Evolutionary conservation across 2,113 vertebrate species (phyloP).

Genomic region (Progne subis): DNA sequence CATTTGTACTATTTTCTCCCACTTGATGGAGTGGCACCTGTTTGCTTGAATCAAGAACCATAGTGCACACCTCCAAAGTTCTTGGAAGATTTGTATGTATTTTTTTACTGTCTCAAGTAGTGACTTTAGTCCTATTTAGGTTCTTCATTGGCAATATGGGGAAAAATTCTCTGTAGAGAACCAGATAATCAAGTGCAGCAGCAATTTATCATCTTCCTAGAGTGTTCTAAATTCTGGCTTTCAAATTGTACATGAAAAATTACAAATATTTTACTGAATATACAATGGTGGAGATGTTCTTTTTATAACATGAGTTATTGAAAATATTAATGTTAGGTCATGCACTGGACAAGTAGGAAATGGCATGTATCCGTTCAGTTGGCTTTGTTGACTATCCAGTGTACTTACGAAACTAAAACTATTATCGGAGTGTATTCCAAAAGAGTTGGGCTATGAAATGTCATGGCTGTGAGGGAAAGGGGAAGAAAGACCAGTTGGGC

Average conservation of each 20-base stretch:
- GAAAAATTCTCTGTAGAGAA: not conserved
- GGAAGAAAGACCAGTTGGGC: not conserved
- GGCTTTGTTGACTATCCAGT: not conserved
- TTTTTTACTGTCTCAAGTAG: not conserved
- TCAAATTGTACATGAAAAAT: not conserved
- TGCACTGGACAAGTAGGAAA: not conserved
- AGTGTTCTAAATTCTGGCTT: not conserved
- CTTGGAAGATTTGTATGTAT: slow-evolving; percentile 38
- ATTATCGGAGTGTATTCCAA: not conserved
- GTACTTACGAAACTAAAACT: not conserved
- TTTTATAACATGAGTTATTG: not conserved
- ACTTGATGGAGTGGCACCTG: slow-evolving; percentile 45
- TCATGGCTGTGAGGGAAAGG: not conserved
- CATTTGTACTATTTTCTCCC: slow-evolving; percentile 43
- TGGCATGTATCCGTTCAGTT: not conserved
- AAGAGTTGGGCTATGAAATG: not conserved
- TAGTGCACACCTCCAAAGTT: slow-evolving; percentile 43
- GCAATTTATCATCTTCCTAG: not conserved
- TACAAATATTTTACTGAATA: not conserved
- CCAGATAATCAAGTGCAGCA: not conserved
- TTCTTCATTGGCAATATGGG: not conserved
- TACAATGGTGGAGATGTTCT: not conserved
- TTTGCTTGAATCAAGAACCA: slow-evolving; percentile 57
- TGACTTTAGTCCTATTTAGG: not conserved
- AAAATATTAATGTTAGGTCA: not conserved